Evolutionary conservation across 2,113 vertebrate genomes (phyloP), one percentile per base, ranked within the genome.

Genomic region (Vanacampus margaritifer): DNA sequence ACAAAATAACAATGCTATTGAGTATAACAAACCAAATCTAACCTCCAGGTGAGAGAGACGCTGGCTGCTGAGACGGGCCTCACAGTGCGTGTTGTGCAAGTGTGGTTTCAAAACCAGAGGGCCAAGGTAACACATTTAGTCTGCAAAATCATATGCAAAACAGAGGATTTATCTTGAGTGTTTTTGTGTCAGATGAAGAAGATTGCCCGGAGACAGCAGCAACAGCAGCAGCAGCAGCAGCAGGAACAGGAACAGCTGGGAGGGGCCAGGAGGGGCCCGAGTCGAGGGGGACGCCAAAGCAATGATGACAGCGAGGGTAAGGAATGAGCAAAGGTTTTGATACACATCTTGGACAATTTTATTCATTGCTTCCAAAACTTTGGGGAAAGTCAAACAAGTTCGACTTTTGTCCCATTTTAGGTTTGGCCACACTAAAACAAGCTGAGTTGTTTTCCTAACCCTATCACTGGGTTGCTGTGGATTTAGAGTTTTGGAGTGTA

Each of bases 21-120:
- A 45, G 46, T 6, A 46, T 69, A 67, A 37, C 7, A 66, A 70
- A 41, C 19, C 64, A 69, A 0, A 35, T 59, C 16, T 53, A 11
- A 69, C 12, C 43, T 71, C 36, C 68, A 96, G 95, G 95, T 95
- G 48, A 92, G 95, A 77, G 95, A 96, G 88, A 94, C 94, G 0
- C 84, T 96, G 78, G 95, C 94, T n/a, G 95, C 94, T 0, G 93
- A 96, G 86, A 95, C 94, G 0, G 95, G 95, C 19, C 83, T 96
- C 76, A 96, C 94, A 0, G 95, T 95, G 32, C 88, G 95, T 6
- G 95, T 96, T 58, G 95, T 96, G 0, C 94, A 95, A 75, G 95
- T 96, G 56, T 96, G 95, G 94, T 96, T 95, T 87, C 95, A 95
- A 85, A 96, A 95, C 78, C 95, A 96, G 80, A 92, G 95, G 84